phyloP scores from a whole-genome alignment of 92 coral and sea anemone genomes.

The Zoanthus gigantus region DNA sequence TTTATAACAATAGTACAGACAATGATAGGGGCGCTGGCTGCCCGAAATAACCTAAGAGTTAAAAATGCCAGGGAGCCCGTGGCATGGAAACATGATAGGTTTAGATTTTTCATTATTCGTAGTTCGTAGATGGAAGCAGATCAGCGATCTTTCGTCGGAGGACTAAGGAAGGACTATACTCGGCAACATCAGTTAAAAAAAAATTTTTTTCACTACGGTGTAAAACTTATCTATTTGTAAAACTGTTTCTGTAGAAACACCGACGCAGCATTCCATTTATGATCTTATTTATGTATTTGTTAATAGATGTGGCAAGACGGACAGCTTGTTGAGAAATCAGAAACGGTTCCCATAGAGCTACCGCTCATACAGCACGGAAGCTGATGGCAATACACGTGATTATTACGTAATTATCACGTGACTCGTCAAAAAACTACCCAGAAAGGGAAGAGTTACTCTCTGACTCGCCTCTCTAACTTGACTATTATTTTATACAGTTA shows the following conservation, averaged over 20 bases:
- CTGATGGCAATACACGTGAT: neutral
- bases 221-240: too few species aligned
- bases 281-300: neutral
- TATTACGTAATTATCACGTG: neutral
- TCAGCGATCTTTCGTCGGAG: neutral
- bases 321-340: slow-evolving; percentile 73
- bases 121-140: too few species aligned
- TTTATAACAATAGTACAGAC: too few species aligned
- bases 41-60: too few species aligned
- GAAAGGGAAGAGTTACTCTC: neutral
- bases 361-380: slow-evolving; percentile 83
- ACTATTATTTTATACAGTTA: neutral
- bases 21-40: too few species aligned
- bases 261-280: too few species aligned
- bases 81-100: too few species aligned
- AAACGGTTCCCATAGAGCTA: slow-evolving; percentile 85
- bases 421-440: neutral
- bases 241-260: too few species aligned
- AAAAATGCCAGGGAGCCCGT: too few species aligned
- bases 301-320: slow-evolving; percentile 93
- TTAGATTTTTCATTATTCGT: too few species aligned
- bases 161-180: neutral
- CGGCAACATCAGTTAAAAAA: too few species aligned
- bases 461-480: neutral
- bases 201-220: too few species aligned